These are phyloP conservation scores for Trachymyrmex cornetzi DNA, from an alignment of 1,140 invertebrate species.

Conservation along the genomic window DNA sequence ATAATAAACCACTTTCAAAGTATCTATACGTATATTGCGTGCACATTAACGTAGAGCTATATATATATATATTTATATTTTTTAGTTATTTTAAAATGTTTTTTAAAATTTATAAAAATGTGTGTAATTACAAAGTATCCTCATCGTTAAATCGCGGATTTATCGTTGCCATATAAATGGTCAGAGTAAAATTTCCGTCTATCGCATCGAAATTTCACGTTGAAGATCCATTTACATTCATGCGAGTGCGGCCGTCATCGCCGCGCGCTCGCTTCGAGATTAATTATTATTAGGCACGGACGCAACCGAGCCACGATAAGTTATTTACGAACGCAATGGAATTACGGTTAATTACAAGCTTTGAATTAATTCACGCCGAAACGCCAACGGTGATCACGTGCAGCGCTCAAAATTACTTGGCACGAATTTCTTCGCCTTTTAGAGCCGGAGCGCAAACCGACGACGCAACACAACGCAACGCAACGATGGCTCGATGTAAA, in stretches of 20 bases:
- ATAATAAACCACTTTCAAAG: not conserved
- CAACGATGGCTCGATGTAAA: constrained; percentile 17
- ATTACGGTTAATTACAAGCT: constrained; percentile 60
- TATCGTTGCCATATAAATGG: constrained; percentile 39
- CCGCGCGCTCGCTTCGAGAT: constrained; percentile 43
- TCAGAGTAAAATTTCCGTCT: constrained; percentile 41
- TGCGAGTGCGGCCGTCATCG: constrained; percentile 48
- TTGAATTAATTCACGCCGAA: constrained; percentile 48
- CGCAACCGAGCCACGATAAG: constrained; percentile 50
- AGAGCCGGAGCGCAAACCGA: not conserved
- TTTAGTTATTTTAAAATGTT: not conserved
- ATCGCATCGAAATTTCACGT: constrained; percentile 46
- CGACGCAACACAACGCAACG: not conserved
- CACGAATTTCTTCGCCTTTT: constrained; percentile 50
- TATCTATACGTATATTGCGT: not conserved
- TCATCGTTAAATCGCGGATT: constrained; percentile 14
- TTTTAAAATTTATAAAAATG: constrained; percentile 18
- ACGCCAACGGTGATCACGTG: not conserved
- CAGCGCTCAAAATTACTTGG: constrained; percentile 31
- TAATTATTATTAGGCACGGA: constrained; percentile 62
- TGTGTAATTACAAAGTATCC: not conserved
- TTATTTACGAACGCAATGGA: constrained; percentile 63
- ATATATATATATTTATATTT: not conserved
- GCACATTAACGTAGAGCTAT: not conserved
- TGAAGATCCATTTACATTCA: constrained; percentile 60